Conservation (phyloP, 53 echinoderm and acorn worm species). For the Crossaster papposus region DNA sequence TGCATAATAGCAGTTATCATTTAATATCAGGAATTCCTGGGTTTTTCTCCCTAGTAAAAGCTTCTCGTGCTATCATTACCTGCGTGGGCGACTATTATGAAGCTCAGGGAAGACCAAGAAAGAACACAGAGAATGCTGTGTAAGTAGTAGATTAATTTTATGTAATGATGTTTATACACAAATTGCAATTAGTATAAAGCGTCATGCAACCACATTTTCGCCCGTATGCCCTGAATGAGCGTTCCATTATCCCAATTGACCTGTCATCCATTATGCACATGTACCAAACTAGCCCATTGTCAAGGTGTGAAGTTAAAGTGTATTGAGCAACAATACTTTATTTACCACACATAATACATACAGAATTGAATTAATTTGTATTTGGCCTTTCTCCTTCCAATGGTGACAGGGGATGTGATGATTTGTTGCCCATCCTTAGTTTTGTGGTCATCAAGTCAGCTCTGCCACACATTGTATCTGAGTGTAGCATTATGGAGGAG, state of each 20-base stretch:
- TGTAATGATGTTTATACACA: not conserved
- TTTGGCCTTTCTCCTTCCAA: not conserved
- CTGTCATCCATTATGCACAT: too few relatives aligned
- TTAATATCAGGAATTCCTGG: not conserved
- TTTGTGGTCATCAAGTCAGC: slow-evolving; percentile 90
- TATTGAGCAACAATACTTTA: too few relatives aligned
- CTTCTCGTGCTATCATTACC: slow-evolving; percentile 76
- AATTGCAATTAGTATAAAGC: too few relatives aligned
- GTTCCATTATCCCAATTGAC: too few relatives aligned
- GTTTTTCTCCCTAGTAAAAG: slow-evolving; percentile 68
- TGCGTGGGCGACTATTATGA: slow-evolving; percentile 91
- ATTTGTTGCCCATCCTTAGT: slow-evolving; percentile 92
- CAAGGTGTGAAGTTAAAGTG: too few relatives aligned
- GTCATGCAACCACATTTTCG: too few relatives aligned
- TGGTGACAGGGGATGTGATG: slow-evolving; percentile 86
- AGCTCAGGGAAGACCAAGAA: slow-evolving; percentile 71
- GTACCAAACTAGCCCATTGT: too few relatives aligned
- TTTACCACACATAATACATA: too few relatives aligned
- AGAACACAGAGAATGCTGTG: slow-evolving; percentile 81
- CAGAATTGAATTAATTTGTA: too few relatives aligned
- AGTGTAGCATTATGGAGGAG: slow-evolving; percentile 91
- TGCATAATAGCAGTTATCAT: not conserved
- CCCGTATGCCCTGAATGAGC: too few relatives aligned
- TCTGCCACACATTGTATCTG: slow-evolving; percentile 82
- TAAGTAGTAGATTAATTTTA: too few relatives aligned